Evolutionary conservation across 2,888 invertebrate species (phyloP), one percentile per base, ranked within the genome.

Genomic region (Drosophila paucipuncta): DNA sequence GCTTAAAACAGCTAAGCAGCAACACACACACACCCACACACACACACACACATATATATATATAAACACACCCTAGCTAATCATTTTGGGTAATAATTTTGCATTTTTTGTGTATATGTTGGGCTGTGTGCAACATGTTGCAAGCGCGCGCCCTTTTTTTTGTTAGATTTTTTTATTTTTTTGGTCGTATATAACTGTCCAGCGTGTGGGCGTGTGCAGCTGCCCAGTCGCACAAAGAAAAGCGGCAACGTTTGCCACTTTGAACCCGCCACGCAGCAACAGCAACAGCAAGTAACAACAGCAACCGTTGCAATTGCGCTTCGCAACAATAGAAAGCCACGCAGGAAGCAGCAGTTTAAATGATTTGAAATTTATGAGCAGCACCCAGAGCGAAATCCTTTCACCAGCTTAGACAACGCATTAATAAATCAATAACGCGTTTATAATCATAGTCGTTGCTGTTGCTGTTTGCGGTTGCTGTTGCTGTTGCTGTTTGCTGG

Each of bases 311-410:
- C 66, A 59, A 54, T 39, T 10, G 43, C 30, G 31, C 39, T 52
- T 33, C 55, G 62, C 75, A 79, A 84, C 84, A 86, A 86, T 80
- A 82, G 82, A 80, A 78, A 84, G 80, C 83, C 47, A 60, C 79
- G 66, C 84, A 84, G 86, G 84, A 86, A 84, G 80, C 82, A 31
- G 59, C 73, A 68, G 80, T 85, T 83, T 81, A 88, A 86, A 79
- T 69, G 80, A 72, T 80, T 76, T 60, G 55, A 74, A 89, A 89
- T 84, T 89, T 89, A 89, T 81, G 86, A 39, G 61, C 71, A 76
- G 72, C 65, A 87, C 87, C 87, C 59, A 85, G 65, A 89, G 87
- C 89, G 70, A 87, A 87, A 89, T 87, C 89, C 87, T 89, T 87
- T 87, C 89, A 87, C 87, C 89, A 80, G 74, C 71, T 61, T 67